These are phyloP conservation scores for Butastur rufipennis DNA, from an alignment of 2,113 vertebrate genomes.

Conservation along the genomic window DNA sequence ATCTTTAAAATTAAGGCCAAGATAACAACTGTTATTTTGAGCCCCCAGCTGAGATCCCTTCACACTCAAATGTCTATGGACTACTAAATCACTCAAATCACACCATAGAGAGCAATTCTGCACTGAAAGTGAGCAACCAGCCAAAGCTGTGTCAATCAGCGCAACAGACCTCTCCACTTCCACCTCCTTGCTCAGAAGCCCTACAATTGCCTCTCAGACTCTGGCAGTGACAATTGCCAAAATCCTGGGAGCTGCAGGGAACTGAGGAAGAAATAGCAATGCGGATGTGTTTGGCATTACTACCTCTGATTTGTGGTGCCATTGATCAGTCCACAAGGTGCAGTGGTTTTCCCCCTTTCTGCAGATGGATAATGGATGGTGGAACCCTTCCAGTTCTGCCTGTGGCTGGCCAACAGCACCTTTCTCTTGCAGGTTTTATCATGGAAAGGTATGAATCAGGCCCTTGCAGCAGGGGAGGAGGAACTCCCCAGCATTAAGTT, in stretches of 20 bases:
- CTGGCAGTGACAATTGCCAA: neutral
- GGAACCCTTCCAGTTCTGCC: neutral
- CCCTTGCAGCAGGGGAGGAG: accelerated
- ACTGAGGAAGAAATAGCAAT: neutral
- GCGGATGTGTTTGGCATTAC: accelerated
- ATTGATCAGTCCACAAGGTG: neutral
- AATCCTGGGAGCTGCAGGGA: neutral
- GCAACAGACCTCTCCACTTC: neutral
- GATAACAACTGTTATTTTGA: constrained; percentile 45
- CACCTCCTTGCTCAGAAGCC: neutral
- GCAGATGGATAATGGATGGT: neutral
- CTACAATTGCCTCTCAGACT: neutral
- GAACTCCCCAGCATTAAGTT: neutral
- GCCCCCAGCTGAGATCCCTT: constrained; percentile 24
- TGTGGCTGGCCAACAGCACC: neutral
- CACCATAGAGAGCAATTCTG: neutral
- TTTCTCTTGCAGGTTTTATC: neutral
- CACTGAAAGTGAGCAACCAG: neutral
- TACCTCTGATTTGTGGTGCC: accelerated
- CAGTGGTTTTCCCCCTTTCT: accelerated
- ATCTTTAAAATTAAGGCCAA: constrained; percentile 37
- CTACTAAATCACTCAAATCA: constrained; percentile 17
- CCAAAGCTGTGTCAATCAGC: neutral
- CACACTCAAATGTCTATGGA: neutral
- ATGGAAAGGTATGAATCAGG: neutral